A percentile compares a stretch with the other conserved stretches of the same genome.
These are phyloP conservation scores for Hippocampus barbouri DNA, from an alignment of 2,113 vertebrate genomes.

Conservation along the genomic window DNA sequence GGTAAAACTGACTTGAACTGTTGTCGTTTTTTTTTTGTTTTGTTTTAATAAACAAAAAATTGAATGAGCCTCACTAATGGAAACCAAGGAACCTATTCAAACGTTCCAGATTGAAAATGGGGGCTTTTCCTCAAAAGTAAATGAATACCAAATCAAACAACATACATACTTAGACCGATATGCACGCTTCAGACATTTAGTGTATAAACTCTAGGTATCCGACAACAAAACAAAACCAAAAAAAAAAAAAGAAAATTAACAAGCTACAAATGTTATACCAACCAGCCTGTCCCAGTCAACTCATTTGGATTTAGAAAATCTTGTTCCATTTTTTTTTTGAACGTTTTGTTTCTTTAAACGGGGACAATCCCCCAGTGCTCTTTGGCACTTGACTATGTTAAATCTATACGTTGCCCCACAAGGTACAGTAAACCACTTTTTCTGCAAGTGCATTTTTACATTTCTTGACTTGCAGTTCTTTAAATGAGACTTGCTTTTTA, in stretches of 20 bases:
- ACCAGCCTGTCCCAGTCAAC: constrained; percentile 64
- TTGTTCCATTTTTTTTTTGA: constrained; percentile 74
- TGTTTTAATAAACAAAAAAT: constrained; percentile 42
- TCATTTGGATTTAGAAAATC: constrained; percentile 69
- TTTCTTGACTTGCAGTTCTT: constrained; percentile 38
- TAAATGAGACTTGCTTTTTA: not conserved
- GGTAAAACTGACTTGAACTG: constrained; percentile 65
- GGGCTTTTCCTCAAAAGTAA: constrained; percentile 14
- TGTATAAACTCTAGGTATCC: constrained; percentile 77
- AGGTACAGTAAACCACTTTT: constrained; percentile 78
- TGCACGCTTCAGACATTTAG: constrained; percentile 57
- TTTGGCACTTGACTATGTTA: constrained; percentile 76
- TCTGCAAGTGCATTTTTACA: constrained; percentile 57
- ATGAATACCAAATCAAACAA: constrained; percentile 11
- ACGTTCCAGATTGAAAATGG: constrained; percentile 24
- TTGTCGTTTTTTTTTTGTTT: constrained; percentile 30
- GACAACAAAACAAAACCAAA: constrained; percentile 63
- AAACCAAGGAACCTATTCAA: constrained; percentile 17
- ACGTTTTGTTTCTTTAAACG: constrained; percentile 69
- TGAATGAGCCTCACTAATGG: constrained; percentile 41
- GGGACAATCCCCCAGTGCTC: constrained; percentile 64
- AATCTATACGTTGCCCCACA: constrained; percentile 69
- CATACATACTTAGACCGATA: constrained; percentile 26
- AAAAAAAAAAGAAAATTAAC: constrained; percentile 34
- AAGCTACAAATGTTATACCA: constrained; percentile 67